Conservation (phyloP, 1,140 invertebrate genomes). For the Gryllus bimaculatus region DNA sequence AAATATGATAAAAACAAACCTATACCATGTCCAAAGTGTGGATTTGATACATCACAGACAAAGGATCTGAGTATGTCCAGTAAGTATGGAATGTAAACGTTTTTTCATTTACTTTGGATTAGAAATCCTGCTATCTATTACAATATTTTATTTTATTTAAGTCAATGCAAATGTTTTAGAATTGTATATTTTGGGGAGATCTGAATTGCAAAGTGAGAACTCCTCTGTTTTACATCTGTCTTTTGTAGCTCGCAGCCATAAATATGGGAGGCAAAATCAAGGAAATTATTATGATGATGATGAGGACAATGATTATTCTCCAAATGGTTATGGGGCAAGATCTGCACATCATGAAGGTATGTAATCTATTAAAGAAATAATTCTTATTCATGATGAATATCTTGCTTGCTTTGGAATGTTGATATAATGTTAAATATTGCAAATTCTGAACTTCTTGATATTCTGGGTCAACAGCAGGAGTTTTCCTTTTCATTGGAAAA, state of each 20-base stretch:
- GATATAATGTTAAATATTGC: constrained; percentile 34
- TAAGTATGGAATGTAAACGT: constrained; percentile 41
- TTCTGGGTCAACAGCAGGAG: neutral
- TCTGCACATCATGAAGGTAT: constrained; percentile 25
- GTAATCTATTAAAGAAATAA: neutral
- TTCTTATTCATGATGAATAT: too few species aligned
- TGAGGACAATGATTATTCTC: constrained; percentile 41
- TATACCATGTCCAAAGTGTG: constrained; percentile 91
- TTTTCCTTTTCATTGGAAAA: neutral
- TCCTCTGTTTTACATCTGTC: constrained; percentile 21
- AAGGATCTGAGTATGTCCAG: constrained; percentile 94
- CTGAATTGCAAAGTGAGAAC: neutral
- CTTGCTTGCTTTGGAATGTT: constrained; percentile 24
- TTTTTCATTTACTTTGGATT: neutral
- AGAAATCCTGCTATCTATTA: neutral
- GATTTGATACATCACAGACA: constrained; percentile 80
- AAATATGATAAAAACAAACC: constrained; percentile 83
- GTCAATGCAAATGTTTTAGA: neutral
- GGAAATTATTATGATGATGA: constrained; percentile 45
- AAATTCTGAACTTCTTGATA: constrained; percentile 18
- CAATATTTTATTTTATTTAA: neutral
- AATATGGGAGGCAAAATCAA: constrained; percentile 70
- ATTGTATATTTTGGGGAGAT: neutral
- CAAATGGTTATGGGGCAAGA: constrained; percentile 28
- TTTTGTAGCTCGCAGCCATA: constrained; percentile 59